phyloP scores from a whole-genome alignment of 2,888 invertebrate genomes.

The Acrobeloides nanus region DNA sequence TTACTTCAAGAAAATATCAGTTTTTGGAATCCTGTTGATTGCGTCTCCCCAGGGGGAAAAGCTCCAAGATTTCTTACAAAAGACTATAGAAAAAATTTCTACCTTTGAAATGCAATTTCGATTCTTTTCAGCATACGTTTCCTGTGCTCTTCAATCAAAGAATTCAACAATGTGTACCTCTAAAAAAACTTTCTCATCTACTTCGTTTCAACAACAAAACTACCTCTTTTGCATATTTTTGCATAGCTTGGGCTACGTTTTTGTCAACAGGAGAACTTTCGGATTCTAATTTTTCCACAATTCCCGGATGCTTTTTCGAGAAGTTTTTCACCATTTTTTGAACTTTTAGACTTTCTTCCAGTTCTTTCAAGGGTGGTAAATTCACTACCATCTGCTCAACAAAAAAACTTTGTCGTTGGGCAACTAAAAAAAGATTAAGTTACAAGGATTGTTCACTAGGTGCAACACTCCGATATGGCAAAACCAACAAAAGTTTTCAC shows the following conservation, averaged over 20 bases:
- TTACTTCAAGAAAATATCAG: too few relatives aligned
- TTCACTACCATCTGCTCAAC: slow-evolving; percentile 28
- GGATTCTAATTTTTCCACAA: slow-evolving; percentile 19
- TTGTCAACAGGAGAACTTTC: slow-evolving; percentile 15
- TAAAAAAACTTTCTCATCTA: slow-evolving; percentile 10
- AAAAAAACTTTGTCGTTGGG: slow-evolving; percentile 23
- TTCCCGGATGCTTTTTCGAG: slow-evolving; percentile 25
- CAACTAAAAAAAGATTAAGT: slow-evolving; percentile 15
- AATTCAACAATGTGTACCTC: slow-evolving; percentile 15
- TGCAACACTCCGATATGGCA: too few relatives aligned
- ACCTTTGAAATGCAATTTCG: slow-evolving; percentile 22
- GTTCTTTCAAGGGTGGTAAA: slow-evolving; percentile 20
- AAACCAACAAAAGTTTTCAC: too few relatives aligned
- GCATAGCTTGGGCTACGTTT: slow-evolving; percentile 10
- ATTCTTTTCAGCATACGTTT: slow-evolving; percentile 17
- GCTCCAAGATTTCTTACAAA: too few relatives aligned
- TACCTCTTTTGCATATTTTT: slow-evolving; percentile 24
- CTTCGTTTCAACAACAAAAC: background rate
- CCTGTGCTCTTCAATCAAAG: slow-evolving; percentile 19
- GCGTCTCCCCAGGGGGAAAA: too few relatives aligned
- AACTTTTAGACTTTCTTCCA: slow-evolving; percentile 23
- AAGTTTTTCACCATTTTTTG: slow-evolving; percentile 22
- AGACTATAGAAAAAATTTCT: background rate
- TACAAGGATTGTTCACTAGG: background rate
- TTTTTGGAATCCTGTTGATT: too few relatives aligned